A percentile compares a stretch with the other conserved stretches of the same genome.
Evolutionary conservation across 1,140 invertebrate species (phyloP).

Genomic region (Aphelenchoides fujianensis): DNA sequence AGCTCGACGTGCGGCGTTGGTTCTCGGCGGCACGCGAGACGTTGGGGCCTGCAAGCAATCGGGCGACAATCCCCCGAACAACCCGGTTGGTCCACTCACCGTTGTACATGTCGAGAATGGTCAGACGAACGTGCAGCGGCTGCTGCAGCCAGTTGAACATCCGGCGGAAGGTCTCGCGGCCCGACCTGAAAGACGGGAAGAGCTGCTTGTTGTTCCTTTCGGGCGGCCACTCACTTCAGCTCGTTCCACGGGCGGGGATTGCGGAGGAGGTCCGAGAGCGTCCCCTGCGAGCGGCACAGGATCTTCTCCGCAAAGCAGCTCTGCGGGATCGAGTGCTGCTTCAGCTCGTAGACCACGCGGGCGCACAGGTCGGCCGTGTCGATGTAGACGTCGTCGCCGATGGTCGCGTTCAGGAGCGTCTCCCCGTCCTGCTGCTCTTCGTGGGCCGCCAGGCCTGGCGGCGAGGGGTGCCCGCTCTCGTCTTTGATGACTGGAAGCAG

Average conservation of each 20-base stretch:
- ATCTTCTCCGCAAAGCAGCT: constrained; percentile 61
- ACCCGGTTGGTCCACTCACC: constrained; percentile 28
- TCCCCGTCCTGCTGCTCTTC: background rate
- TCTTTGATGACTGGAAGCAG: background rate
- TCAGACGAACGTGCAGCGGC: constrained; percentile 54
- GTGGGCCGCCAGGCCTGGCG: constrained; percentile 45
- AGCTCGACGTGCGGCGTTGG: background rate
- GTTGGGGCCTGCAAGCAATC: background rate
- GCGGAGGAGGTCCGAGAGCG: constrained; percentile 60
- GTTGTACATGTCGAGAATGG: constrained; percentile 62
- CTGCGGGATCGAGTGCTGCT: constrained; percentile 62
- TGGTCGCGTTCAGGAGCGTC: constrained; percentile 58
- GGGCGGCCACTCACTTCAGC: too few relatives aligned
- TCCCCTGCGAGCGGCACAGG: constrained; percentile 60
- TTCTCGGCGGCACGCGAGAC: background rate
- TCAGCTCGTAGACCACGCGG: constrained; percentile 60
- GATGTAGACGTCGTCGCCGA: constrained; percentile 62
- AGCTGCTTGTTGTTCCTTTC: too few relatives aligned
- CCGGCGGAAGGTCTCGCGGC: constrained; percentile 61
- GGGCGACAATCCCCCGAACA: background rate
- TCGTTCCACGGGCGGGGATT: constrained; percentile 63
- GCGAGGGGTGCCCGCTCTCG: background rate
- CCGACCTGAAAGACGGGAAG: constrained; percentile 62
- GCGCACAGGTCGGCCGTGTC: constrained; percentile 62
- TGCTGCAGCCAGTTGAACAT: constrained; percentile 63